Evolutionary conservation across 2,797 vertebrate species (phyloP).

Genomic region (Phalanger gymnotis): DNA sequence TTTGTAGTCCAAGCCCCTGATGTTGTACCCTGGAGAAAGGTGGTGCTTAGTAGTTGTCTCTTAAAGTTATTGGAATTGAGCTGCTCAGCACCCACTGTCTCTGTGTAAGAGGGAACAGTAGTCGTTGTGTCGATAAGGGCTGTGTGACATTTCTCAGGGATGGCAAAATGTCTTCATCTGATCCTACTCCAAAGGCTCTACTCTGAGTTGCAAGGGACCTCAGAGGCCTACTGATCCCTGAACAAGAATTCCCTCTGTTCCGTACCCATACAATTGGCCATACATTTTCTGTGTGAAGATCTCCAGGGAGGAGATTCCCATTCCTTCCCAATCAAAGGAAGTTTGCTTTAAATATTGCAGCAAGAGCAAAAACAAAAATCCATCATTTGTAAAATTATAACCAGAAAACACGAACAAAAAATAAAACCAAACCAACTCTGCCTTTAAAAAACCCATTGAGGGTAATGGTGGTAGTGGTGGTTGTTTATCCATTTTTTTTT

Average conservation of each 20-base stretch:
- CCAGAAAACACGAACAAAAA: not conserved
- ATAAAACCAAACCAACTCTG: not conserved
- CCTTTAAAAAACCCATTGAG: not conserved
- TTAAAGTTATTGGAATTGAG: not conserved
- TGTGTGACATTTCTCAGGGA: not conserved
- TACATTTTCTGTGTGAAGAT: not conserved
- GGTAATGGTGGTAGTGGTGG: not conserved
- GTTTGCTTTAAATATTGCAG: slow-evolving; percentile 4
- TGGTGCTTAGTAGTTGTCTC: not conserved
- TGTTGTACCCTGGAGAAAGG: not conserved
- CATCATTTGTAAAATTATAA: slow-evolving; percentile 24
- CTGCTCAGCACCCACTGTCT: not conserved
- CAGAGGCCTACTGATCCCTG: not conserved
- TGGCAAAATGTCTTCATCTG: not conserved
- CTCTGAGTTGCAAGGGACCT: not conserved
- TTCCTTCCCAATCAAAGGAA: not conserved
- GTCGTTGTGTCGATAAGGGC: not conserved
- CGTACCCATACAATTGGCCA: not conserved
- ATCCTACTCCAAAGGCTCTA: too few relatives aligned
- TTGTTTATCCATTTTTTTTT: not conserved
- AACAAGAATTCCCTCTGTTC: not conserved
- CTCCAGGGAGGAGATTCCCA: not conserved
- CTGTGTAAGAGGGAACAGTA: not conserved
- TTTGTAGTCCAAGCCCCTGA: not conserved
- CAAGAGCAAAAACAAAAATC: slow-evolving; percentile 2